These are phyloP conservation scores for Ormyrus rosae DNA, from an alignment of 2,888 invertebrate species.

Conservation along the genomic window DNA sequence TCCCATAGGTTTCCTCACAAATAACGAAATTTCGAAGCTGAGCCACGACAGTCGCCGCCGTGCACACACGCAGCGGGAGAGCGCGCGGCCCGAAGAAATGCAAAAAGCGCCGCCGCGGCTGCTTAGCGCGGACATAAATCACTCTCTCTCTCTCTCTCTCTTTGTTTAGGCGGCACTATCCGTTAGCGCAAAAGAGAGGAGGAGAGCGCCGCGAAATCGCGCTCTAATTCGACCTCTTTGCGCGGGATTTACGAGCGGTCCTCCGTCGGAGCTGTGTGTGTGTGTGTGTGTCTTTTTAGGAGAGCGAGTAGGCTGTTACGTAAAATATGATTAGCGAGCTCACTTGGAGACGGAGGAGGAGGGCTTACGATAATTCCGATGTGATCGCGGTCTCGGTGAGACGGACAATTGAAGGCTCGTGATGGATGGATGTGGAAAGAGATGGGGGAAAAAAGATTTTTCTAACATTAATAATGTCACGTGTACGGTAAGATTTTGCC, in stretches of 20 bases:
- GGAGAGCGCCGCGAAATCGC: background rate
- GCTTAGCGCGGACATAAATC: slow-evolving; percentile 25
- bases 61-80: background rate
- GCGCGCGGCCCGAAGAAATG: too few relatives aligned
- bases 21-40: slow-evolving; percentile 21
- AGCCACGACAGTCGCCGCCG: background rate
- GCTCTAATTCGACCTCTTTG: too few relatives aligned
- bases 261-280: too few relatives aligned
- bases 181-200: background rate
- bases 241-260: too few relatives aligned
- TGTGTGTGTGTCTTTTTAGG: too few relatives aligned
- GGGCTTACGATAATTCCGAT: slow-evolving; percentile 9
- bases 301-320: background rate
- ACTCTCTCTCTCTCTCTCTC: background rate
- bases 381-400: background rate
- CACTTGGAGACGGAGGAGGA: background rate
- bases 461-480: background rate
- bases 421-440: background rate
- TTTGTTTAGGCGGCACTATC: slow-evolving; percentile 20
- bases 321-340: slow-evolving; percentile 26
- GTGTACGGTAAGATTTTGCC: too few relatives aligned
- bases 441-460: background rate
- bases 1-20: slow-evolving; percentile 29
- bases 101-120: too few relatives aligned
- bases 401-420: background rate